Base-by-base conservation (phyloP, 2,888 invertebrate genomes). In the Dynastes tityus region DNA sequence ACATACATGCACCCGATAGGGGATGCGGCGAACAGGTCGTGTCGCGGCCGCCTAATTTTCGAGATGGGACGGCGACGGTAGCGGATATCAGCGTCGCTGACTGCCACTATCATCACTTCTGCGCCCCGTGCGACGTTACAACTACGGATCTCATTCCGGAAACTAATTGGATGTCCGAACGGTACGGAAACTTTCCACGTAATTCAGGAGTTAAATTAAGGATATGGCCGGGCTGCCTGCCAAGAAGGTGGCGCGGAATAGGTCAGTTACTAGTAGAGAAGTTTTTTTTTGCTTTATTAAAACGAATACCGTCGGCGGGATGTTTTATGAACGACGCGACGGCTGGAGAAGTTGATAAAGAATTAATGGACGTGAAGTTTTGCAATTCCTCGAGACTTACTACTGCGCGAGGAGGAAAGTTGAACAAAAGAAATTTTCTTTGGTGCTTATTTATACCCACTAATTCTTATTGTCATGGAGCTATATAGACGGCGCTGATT, bases 201-300 rank as follows among this genome's bases (percentile, higher is more conserved):
- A 77, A 78, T 74, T 78, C 61, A 53, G 58, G 68, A 65, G 67
- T 78, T 79, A 77, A 79, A 79, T 79, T 79, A 79, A 79, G 65
- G 73, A 71, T 79, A 63, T 22, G 73, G 32, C 49, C 71, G 55
- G 51, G 49, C 65, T n/a, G 76, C 37, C 63, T 63, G 63, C 63
- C 63, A 29, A 63, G 32, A 32, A 63, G 63, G 29, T 63, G 27
- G 63, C 63, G 32, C 68, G 49, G 49, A 68, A 29, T 16, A 68
- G 68, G 68, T 68, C 49, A 68, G 68, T 27, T 22, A 49, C 51
- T 13, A 51, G 49, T 29, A 11, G 45, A 45, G 45, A 8, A 45
- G 45, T 8, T 45, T 45, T 45, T 68, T 68, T 68, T 68, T 68
- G 63, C 68, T 68, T 51, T 68, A 68, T 68, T 68, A 68, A 67